Conservation (phyloP, 1,140 invertebrate species). For the Ditylenchus dipsaci region DNA sequence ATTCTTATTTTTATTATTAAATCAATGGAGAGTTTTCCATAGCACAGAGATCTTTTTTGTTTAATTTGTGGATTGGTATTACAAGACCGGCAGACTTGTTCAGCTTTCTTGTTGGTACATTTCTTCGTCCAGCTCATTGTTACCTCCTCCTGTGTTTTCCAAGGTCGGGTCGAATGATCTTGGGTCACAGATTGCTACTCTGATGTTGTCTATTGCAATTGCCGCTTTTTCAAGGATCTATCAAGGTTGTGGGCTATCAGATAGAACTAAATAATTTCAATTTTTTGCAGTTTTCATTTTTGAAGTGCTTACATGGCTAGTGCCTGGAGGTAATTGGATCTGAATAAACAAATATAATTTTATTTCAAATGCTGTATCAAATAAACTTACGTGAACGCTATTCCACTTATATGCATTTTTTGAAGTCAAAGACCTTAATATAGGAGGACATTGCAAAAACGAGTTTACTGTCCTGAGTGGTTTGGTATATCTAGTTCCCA, state of each 20-base stretch:
- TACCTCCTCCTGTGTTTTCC: background rate
- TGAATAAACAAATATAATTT: no score
- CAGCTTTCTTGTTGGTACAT: background rate
- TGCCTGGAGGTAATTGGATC: slow-evolving; percentile 56
- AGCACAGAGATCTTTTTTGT: no score
- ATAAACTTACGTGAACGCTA: slow-evolving; percentile 38
- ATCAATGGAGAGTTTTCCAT: no score
- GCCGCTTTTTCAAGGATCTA: slow-evolving; percentile 43
- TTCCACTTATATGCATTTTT: slow-evolving; percentile 58
- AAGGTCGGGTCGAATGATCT: slow-evolving; percentile 2
- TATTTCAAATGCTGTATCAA: no score
- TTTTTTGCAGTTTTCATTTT: slow-evolving; percentile 6
- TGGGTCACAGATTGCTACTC: slow-evolving; percentile 50
- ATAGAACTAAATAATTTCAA: slow-evolving; percentile 50
- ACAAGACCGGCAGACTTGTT: no score
- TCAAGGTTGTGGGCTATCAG: slow-evolving; percentile 54
- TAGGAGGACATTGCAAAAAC: slow-evolving; percentile 56
- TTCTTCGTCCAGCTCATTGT: background rate
- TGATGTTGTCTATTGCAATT: slow-evolving; percentile 55
- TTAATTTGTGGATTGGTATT: no score
- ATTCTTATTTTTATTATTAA: no score
- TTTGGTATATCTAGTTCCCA: slow-evolving; percentile 49
- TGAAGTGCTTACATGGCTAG: slow-evolving; percentile 43
- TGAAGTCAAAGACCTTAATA: slow-evolving; percentile 53
- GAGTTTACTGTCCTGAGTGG: slow-evolving; percentile 46